phyloP scores from a whole-genome alignment of 2,797 vertebrate genomes.

The Xiphophorus birchmanni region DNA sequence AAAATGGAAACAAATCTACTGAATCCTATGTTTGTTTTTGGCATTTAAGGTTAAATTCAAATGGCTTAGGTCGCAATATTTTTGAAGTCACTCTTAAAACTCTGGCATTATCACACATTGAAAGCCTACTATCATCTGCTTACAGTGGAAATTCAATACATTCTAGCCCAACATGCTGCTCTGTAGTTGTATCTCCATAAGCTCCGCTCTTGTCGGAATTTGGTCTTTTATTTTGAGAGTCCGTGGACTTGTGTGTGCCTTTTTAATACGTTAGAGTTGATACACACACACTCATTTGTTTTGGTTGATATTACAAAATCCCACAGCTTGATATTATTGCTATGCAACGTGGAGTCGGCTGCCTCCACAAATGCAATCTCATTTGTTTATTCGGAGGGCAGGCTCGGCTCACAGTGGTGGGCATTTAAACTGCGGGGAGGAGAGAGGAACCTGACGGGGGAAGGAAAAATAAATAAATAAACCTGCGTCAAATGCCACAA shows the following conservation, averaged over 20 bases:
- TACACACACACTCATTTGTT: constrained; percentile 38
- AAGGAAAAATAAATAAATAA: neutral
- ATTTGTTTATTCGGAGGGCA: constrained; percentile 55
- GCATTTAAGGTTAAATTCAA: neutral
- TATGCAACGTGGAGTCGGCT: constrained; percentile 51
- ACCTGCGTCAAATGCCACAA: constrained; percentile 66
- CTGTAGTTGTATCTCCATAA: no score
- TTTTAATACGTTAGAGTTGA: neutral
- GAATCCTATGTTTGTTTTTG: neutral
- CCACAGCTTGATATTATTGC: constrained; percentile 59
- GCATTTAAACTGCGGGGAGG: constrained; percentile 20
- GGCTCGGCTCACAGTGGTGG: constrained; percentile 39
- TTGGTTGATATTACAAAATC: constrained; percentile 56
- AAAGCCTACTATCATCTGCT: neutral
- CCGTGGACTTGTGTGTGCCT: neutral
- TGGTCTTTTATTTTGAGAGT: neutral
- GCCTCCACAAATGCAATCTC: constrained; percentile 52
- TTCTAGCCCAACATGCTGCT: no score
- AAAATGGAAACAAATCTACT: no score
- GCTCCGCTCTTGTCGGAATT: no score
- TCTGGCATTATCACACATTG: neutral
- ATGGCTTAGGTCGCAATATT: neutral
- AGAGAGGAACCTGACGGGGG: constrained; percentile 36
- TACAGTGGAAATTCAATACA: no score
- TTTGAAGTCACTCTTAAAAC: neutral